phyloP scores from a whole-genome alignment of 2,113 vertebrate species.

The Chitala chitala region DNA sequence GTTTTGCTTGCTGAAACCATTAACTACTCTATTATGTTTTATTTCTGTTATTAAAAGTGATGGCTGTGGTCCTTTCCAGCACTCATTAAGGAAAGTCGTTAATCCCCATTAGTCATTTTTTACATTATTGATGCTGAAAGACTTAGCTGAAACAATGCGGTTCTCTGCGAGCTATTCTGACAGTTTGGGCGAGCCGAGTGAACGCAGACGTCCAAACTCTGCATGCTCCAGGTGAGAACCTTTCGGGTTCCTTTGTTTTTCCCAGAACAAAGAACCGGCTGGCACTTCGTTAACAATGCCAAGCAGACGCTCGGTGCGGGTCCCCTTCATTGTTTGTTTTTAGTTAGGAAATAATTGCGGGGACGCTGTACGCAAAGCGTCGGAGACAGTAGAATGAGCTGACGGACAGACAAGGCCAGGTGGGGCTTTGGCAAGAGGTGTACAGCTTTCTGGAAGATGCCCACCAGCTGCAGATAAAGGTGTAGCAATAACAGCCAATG shows the following conservation, averaged over 20 bases:
- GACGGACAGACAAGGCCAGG: neutral
- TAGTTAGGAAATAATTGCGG: neutral
- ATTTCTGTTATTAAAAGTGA: constrained; percentile 2
- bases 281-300: neutral
- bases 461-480: neutral
- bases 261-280: neutral
- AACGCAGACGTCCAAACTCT: neutral
- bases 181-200: neutral
- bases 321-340: no score
- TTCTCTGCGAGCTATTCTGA: neutral
- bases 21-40: constrained; percentile 2
- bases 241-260: neutral
- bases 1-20: neutral
- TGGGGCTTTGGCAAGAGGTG: neutral
- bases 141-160: neutral
- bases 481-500: neutral
- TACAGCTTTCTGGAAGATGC: neutral
- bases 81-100: neutral
- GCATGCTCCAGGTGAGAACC: neutral
- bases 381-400: neutral
- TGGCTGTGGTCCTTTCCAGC: neutral
- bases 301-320: no score
- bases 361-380: neutral
- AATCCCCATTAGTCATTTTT: neutral
- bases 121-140: neutral